phyloP scores from a whole-genome alignment of 2,113 vertebrate species.

The Recurvirostra avosetta region DNA sequence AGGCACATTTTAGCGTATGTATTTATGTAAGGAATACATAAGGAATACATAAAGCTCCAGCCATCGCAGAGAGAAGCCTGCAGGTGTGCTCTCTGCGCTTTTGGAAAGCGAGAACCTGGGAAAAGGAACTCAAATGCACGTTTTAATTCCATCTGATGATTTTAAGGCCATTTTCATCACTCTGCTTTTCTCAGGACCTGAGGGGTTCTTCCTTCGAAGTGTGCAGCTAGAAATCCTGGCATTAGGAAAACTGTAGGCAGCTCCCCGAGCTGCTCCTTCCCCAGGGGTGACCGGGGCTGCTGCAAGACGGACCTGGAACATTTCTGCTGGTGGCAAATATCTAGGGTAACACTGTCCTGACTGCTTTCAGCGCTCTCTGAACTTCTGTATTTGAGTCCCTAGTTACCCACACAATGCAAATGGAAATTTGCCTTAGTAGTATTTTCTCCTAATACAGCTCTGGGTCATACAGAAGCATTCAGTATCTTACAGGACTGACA shows the following conservation, averaged over 20 bases:
- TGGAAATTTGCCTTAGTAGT: not conserved
- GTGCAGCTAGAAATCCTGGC: not conserved
- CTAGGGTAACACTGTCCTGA: fast-evolving
- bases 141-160: not conserved
- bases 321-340: not conserved
- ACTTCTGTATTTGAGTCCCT: not conserved
- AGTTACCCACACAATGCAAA: not conserved
- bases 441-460: not conserved
- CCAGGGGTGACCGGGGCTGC: not conserved
- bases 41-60: not conserved
- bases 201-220: not conserved
- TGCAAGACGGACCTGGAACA: fast-evolving
- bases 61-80: not conserved
- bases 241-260: not conserved
- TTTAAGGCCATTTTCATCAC: not conserved
- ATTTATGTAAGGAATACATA: not conserved
- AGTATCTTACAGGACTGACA: not conserved
- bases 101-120: not conserved
- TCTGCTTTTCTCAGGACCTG: not conserved
- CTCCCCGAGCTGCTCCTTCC: not conserved
- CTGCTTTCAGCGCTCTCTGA: not conserved
- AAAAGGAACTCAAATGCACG: not conserved
- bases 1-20: not conserved
- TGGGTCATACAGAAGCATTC: not conserved
- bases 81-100: not conserved